Conservation (phyloP, 1,140 invertebrate genomes). For the Dreissena rostriformis region DNA sequence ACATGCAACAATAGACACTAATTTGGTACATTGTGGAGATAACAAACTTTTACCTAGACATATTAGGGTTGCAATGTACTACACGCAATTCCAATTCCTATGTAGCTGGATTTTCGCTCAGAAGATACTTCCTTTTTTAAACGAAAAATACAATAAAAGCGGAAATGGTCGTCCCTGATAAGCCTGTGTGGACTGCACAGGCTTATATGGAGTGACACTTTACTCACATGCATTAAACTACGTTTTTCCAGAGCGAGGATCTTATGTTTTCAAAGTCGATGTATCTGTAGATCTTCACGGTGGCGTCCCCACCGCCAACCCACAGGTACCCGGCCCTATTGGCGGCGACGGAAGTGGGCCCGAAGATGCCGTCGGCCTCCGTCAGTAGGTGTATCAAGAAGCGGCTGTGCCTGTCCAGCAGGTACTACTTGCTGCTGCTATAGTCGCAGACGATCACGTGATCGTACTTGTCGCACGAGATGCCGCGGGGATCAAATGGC, state of each 20-base stretch:
- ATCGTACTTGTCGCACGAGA: constrained; percentile 63
- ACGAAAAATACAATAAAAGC: no score
- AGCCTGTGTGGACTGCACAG: neutral
- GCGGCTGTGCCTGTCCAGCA: constrained; percentile 64
- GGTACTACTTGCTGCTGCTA: constrained; percentile 63
- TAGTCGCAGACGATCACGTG: constrained; percentile 67
- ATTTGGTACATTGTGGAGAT: no score
- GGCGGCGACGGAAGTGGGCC: constrained; percentile 60
- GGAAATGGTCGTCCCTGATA: no score
- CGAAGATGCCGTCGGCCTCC: constrained; percentile 62
- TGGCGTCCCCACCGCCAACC: constrained; percentile 47
- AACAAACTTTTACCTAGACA: no score
- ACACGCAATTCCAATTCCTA: no score
- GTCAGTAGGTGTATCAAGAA: constrained; percentile 62
- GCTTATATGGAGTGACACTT: neutral
- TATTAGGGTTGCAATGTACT: no score
- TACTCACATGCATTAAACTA: neutral
- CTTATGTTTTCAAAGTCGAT: neutral
- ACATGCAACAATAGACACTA: no score
- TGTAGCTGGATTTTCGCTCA: no score
- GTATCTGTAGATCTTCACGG: neutral
- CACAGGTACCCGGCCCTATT: constrained; percentile 54
- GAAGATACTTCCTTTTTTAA: no score
- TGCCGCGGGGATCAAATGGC: constrained; percentile 58
- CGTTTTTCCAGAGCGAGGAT: neutral